Conservation (phyloP, 2,888 invertebrate species). For the Meteorus cinctellus region DNA sequence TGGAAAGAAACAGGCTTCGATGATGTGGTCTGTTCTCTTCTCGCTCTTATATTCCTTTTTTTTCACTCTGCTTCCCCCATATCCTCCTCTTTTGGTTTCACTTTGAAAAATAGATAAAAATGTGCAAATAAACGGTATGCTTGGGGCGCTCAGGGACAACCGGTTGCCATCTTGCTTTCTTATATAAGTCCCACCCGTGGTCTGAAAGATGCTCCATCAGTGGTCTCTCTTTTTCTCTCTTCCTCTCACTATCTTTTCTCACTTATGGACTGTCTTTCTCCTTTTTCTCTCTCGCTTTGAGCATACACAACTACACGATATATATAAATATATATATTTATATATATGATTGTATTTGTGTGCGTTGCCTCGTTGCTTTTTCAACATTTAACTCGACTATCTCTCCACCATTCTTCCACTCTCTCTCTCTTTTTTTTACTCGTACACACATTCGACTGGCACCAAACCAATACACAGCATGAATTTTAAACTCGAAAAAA, state of each 20-base stretch:
- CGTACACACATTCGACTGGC: constrained; percentile 10
- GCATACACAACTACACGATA: constrained; percentile 15
- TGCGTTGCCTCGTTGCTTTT: constrained; percentile 1
- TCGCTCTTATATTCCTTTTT: constrained; percentile 23
- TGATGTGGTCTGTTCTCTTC: constrained; percentile 13
- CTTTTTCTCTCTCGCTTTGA: constrained; percentile 35
- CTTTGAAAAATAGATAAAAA: constrained; percentile 71
- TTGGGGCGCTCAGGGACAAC: constrained; percentile 71
- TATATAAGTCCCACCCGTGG: constrained; percentile 70
- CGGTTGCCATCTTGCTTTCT: constrained; percentile 72
- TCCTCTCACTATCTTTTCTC: constrained; percentile 33
- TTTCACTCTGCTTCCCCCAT: constrained; percentile 30
- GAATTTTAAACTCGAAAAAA: constrained; percentile 1
- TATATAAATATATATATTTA: constrained; percentile 5
- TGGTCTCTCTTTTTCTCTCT: constrained; percentile 43
- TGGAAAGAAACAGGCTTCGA: constrained; percentile 40
- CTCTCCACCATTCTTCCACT: constrained; percentile 46
- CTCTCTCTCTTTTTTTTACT: constrained; percentile 18
- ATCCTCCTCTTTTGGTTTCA: constrained; percentile 49
- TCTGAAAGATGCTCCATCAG: constrained; percentile 49
- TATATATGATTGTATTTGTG: constrained; percentile 14
- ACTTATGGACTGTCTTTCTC: constrained; percentile 14
- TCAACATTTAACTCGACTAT: constrained; percentile 47
- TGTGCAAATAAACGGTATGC: constrained; percentile 70
- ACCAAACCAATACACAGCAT: constrained; percentile 24